Conservation (phyloP, 1,140 invertebrate genomes). For the Bombus consobrinus region DNA sequence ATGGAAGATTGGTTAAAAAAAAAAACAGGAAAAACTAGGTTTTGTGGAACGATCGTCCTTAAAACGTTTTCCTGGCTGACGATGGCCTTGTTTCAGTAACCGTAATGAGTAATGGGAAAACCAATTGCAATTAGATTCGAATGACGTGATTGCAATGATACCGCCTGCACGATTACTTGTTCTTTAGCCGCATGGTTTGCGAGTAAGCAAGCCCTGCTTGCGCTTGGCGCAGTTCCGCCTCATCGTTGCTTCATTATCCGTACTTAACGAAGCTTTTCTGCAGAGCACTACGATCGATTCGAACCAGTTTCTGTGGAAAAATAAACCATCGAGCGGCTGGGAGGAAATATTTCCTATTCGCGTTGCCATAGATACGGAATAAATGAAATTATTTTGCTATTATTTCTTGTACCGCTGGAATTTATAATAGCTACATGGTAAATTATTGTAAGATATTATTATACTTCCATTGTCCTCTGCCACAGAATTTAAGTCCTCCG, state of each 20-base stretch:
- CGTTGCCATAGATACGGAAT: background rate
- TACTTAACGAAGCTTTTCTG: constrained; percentile 53
- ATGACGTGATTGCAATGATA: constrained; percentile 48
- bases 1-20: background rate
- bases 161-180: constrained; percentile 33
- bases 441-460: too few species aligned
- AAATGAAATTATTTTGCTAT: background rate
- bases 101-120: constrained; percentile 40
- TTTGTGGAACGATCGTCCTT: background rate
- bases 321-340: background rate
- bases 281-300: constrained; percentile 44
- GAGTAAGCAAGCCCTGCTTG: background rate
- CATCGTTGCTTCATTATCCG: constrained; percentile 56
- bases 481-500: too few species aligned
- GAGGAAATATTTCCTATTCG: background rate
- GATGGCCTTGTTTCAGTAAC: constrained; percentile 24
- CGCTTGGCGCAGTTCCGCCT: constrained; percentile 41
- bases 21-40: background rate
- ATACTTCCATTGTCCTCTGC: too few species aligned
- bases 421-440: too few species aligned
- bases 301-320: constrained; percentile 18
- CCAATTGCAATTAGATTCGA: constrained; percentile 38
- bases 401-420: background rate
- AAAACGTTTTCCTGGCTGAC: background rate
- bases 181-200: constrained; percentile 19